Conservation (phyloP, 2,888 invertebrate genomes). For the Clivina fossor region DNA sequence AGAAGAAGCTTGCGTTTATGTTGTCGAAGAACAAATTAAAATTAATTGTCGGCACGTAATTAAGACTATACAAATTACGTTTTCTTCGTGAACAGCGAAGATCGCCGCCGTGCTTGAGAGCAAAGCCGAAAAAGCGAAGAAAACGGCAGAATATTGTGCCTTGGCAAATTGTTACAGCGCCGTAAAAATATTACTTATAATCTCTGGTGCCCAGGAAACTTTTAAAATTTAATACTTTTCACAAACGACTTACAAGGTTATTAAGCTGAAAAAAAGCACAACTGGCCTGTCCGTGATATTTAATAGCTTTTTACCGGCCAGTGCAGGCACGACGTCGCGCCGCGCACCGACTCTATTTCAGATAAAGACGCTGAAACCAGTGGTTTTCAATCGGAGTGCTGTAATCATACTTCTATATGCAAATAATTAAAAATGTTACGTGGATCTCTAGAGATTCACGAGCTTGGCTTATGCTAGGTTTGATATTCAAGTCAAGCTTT, state of each 20-base stretch:
- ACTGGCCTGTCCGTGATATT: slow-evolving; percentile 25
- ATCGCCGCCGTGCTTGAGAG: neutral
- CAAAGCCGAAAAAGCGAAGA: neutral
- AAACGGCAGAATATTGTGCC: slow-evolving; percentile 24
- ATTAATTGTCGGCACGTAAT: slow-evolving; percentile 24
- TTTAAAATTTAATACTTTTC: slow-evolving; percentile 24
- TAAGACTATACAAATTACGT: slow-evolving; percentile 24
- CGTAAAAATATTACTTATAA: slow-evolving; percentile 29
- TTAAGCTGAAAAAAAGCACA: slow-evolving; percentile 25
- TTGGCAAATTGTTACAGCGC: slow-evolving; percentile 22
- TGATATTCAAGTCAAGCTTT: too few relatives aligned
- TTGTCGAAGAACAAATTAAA: slow-evolving; percentile 11
- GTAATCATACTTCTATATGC: too few relatives aligned
- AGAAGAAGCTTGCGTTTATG: too few relatives aligned
- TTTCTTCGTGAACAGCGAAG: slow-evolving; percentile 16
- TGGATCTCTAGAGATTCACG: too few relatives aligned
- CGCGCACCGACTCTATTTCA: slow-evolving; percentile 27
- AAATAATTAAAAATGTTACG: too few relatives aligned
- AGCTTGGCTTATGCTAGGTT: too few relatives aligned
- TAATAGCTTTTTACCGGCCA: slow-evolving; percentile 29
- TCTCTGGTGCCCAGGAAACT: slow-evolving; percentile 21
- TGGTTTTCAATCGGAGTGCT: too few relatives aligned
- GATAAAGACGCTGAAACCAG: slow-evolving; percentile 25
- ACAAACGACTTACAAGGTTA: slow-evolving; percentile 28
- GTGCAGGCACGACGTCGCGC: too few relatives aligned